These are phyloP conservation scores for Bergia sp. DNA, from an alignment of 92 coral and sea anemone species.

Conservation along the genomic window DNA sequence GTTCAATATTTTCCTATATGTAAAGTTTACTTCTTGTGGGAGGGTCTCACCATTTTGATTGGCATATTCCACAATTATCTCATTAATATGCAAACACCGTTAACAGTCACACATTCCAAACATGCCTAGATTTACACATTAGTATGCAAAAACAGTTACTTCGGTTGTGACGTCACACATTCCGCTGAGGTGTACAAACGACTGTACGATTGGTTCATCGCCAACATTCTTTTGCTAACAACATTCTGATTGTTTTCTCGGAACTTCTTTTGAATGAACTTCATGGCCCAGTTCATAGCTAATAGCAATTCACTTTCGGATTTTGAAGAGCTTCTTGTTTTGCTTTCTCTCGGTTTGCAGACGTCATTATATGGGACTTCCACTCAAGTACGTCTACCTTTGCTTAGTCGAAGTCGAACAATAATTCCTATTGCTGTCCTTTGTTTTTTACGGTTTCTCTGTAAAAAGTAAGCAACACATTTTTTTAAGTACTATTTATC, in stretches of 20 bases:
- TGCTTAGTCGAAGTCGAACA: conserved; percentile 51
- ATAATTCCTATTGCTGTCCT: conserved; percentile 51
- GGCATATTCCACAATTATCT: too few species aligned
- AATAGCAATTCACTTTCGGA: conserved; percentile 43
- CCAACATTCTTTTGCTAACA: conserved; percentile 34
- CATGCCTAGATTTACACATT: too few species aligned
- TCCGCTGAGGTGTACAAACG: not conserved
- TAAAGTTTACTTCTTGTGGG: too few species aligned
- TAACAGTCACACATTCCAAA: too few species aligned
- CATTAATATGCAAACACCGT: too few species aligned
- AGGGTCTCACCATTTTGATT: too few species aligned
- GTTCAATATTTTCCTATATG: too few species aligned
- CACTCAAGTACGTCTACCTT: conserved; percentile 56
- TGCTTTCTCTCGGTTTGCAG: conserved; percentile 61
- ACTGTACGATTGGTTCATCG: not conserved
- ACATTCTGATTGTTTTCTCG: conserved; percentile 72
- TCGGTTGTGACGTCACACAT: too few species aligned
- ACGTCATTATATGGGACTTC: conserved; percentile 68
- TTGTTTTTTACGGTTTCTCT: not conserved
- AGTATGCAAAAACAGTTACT: too few species aligned
- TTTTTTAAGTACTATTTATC: too few species aligned
- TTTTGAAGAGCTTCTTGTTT: not conserved
- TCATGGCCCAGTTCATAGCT: conserved; percentile 58
- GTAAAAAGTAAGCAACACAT: too few species aligned
- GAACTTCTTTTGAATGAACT: conserved; percentile 57